phyloP scores from a whole-genome alignment of 2,888 invertebrate species.

The Julus scanicus region DNA sequence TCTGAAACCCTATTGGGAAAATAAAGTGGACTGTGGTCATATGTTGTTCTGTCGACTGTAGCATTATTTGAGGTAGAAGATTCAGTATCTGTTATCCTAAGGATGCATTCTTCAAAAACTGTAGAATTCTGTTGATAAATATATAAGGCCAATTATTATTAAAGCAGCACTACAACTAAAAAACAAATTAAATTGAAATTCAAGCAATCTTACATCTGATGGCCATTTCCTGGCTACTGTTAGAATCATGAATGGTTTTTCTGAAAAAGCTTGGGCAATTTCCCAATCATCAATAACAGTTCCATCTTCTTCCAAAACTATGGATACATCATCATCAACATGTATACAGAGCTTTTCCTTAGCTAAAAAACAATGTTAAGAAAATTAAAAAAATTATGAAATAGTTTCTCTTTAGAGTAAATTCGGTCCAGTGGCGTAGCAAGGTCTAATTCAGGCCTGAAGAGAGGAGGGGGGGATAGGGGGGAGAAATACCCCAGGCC shows the following conservation, averaged over 20 bases:
- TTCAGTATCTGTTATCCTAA: slow-evolving; percentile 24
- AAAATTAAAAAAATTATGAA: background rate
- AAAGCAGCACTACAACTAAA: background rate
- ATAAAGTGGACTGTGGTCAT: slow-evolving; percentile 29
- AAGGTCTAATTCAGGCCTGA: too few species aligned
- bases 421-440: too few species aligned
- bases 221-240: slow-evolving; percentile 21
- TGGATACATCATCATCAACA: slow-evolving; percentile 25
- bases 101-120: slow-evolving; percentile 32
- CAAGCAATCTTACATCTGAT: background rate
- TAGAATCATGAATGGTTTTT: slow-evolving; percentile 25
- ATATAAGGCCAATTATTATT: background rate
- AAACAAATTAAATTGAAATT: background rate
- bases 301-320: slow-evolving; percentile 41
- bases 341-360: slow-evolving; percentile 36
- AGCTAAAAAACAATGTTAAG: background rate
- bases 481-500: too few species aligned
- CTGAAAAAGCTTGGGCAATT: slow-evolving; percentile 35
- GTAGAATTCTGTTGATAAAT: background rate
- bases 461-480: too few species aligned
- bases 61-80: background rate
- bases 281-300: slow-evolving; percentile 28
- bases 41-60: background rate
- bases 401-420: too few species aligned
- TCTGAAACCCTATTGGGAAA: slow-evolving; percentile 17